phyloP scores from a whole-genome alignment of 2,113 vertebrate genomes.

The Gopherus evgoodei region DNA sequence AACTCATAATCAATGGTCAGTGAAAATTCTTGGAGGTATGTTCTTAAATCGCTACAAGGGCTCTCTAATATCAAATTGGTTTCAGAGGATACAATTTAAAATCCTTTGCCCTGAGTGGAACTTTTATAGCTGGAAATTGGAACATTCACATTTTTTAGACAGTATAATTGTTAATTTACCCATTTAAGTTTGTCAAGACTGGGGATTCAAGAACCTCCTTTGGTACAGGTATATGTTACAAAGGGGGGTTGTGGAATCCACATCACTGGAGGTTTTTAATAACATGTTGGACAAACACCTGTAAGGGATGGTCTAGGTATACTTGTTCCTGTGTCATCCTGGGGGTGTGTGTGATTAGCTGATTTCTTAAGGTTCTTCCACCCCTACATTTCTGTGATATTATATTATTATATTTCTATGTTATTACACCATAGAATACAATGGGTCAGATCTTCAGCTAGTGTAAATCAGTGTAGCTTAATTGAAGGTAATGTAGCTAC shows the following conservation, averaged over 20 bases:
- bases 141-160: not conserved
- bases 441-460: not conserved
- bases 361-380: not conserved
- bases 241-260: not conserved
- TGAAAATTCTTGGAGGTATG: not conserved
- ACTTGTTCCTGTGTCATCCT: not conserved
- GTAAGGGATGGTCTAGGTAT: not conserved
- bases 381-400: not conserved
- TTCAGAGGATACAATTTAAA: not conserved
- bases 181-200: not conserved
- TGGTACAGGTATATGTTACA: not conserved
- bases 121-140: not conserved
- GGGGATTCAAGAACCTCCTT: not conserved
- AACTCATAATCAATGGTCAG: not conserved
- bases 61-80: not conserved
- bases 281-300: not conserved
- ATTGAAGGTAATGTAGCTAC: not conserved
- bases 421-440: not conserved
- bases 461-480: not conserved
- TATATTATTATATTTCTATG: not conserved
- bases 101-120: not conserved
- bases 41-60: not conserved
- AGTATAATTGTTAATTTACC: not conserved
- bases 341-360: fast-evolving
- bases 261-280: not conserved